Evolutionary conservation across 2,113 vertebrate genomes (phyloP).

Genomic region (Amphilophus citrinellus): DNA sequence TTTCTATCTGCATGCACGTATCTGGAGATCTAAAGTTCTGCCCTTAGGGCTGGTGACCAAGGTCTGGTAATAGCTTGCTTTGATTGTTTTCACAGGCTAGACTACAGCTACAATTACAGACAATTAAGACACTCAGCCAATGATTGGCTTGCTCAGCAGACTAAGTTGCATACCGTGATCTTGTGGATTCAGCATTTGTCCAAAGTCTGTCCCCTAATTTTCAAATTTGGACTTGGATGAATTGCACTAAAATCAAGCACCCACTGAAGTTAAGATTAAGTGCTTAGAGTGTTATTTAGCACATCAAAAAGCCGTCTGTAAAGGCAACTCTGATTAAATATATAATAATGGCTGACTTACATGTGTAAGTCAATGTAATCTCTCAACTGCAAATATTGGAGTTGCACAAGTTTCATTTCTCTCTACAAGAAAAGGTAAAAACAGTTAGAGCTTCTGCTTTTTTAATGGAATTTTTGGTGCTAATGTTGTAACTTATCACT

Average conservation of each 20-base stretch:
- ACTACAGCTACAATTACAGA: constrained; percentile 60
- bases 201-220: constrained; percentile 9
- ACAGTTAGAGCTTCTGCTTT: constrained; percentile 70
- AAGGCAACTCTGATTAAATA: neutral
- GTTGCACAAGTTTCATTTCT: constrained; percentile 73
- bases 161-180: constrained; percentile 1
- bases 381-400: neutral
- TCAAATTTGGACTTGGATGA: constrained; percentile 8
- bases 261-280: neutral
- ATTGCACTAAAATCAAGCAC: neutral
- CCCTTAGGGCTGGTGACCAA: constrained; percentile 51
- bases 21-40: constrained; percentile 38
- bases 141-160: constrained; percentile 29
- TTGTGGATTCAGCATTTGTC: constrained; percentile 34
- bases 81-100: constrained; percentile 61
- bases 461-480: constrained; percentile 32
- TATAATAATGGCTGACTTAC: neutral
- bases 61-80: constrained; percentile 63
- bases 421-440: constrained; percentile 26
- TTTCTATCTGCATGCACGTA: constrained; percentile 9
- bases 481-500: constrained; percentile 70
- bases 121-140: constrained; percentile 57
- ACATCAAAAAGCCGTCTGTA: neutral
- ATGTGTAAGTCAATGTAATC: neutral
- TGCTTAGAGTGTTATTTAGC: neutral